phyloP scores from a whole-genome alignment of 2,113 vertebrate species.

The Pelodiscus sinensis region DNA sequence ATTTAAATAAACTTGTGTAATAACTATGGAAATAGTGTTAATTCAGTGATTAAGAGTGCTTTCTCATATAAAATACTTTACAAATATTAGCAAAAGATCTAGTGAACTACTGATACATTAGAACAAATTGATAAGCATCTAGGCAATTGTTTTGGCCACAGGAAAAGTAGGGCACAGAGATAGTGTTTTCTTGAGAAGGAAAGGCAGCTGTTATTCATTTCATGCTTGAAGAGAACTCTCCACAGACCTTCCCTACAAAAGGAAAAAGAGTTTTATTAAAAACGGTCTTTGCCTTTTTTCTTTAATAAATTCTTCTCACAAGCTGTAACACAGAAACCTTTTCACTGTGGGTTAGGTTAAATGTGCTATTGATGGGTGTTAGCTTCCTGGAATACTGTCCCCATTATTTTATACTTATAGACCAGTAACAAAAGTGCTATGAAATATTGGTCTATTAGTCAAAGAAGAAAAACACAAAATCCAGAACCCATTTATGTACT shows the following conservation, averaged over 20 bases:
- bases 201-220: conserved; percentile 64
- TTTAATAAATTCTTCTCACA: neutral
- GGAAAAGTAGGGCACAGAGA: conserved; percentile 23
- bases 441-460: neutral
- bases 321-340: neutral
- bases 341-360: neutral
- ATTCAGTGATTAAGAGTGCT: neutral
- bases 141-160: conserved; percentile 54
- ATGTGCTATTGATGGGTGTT: neutral
- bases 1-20: conserved; percentile 30
- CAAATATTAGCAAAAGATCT: conserved; percentile 32
- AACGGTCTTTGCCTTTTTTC: neutral
- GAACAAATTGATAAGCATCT: conserved; percentile 65
- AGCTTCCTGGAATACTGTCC: neutral
- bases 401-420: neutral
- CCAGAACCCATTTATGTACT: neutral
- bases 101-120: conserved; percentile 16
- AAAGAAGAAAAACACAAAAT: neutral
- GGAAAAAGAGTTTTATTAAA: conserved; percentile 30
- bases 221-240: conserved; percentile 66
- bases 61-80: conserved; percentile 46
- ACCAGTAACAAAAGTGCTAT: neutral
- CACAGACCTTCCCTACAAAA: conserved; percentile 57
- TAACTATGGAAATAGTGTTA: conserved; percentile 20
- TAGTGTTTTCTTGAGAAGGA: conserved; percentile 64